A percentile compares a stretch with the other conserved stretches of the same genome.
Conservation (phyloP, 2,113 vertebrate species). For the Chitala chitala region DNA sequence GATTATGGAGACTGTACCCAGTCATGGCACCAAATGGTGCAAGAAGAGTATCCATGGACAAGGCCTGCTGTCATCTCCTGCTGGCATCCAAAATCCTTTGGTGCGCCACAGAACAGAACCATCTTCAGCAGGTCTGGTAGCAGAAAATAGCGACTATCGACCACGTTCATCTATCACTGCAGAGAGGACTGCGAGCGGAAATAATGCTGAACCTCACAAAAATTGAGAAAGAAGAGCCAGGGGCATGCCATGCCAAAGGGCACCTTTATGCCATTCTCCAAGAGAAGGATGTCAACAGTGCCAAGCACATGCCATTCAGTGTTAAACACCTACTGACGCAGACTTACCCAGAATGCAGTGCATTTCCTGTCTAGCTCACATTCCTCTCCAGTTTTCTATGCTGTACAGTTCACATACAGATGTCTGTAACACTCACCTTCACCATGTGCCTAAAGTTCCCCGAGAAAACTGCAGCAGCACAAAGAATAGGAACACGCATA, state of each 20-base stretch:
- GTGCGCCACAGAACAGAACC: background rate
- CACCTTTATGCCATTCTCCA: background rate
- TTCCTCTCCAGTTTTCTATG: too few species aligned
- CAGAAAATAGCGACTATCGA: slow-evolving; percentile 6
- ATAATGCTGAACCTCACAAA: slow-evolving; percentile 12
- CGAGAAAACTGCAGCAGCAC: too few species aligned
- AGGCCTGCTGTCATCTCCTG: background rate
- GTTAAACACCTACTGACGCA: background rate
- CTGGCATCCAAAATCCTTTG: background rate
- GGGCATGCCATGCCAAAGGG: background rate
- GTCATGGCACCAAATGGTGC: background rate
- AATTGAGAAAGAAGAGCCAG: background rate
- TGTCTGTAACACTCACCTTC: too few species aligned
- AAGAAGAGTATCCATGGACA: background rate
- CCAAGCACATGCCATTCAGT: too few species aligned
- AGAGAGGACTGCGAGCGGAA: background rate
- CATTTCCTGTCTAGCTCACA: background rate
- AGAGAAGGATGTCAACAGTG: background rate
- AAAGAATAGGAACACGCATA: too few species aligned
- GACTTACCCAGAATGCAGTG: background rate
- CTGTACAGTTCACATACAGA: too few species aligned
- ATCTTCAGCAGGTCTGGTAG: background rate
- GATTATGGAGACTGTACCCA: background rate
- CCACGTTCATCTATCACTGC: slow-evolving; percentile 20
- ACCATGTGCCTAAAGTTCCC: too few species aligned